Percentiles rank a stretch among this genome's conserved stretches.
Evolutionary conservation across 2,113 vertebrate genomes (phyloP).

Genomic region (Actenoides lindsayi): DNA sequence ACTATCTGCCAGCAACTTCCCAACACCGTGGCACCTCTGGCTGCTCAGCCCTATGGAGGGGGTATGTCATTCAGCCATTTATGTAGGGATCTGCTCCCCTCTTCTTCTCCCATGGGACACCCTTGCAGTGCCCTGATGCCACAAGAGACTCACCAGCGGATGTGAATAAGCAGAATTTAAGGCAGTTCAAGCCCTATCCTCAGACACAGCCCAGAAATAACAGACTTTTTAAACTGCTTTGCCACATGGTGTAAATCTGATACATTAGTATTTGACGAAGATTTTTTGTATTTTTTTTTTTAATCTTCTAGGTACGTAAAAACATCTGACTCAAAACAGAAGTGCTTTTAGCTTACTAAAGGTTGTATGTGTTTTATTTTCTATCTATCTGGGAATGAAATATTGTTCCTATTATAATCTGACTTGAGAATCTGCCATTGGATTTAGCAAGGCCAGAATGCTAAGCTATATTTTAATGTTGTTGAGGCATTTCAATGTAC

Average conservation of each 20-base stretch:
- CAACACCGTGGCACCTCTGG: accelerated
- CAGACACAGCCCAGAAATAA: too few relatives aligned
- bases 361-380: not conserved
- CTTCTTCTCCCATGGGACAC: not conserved
- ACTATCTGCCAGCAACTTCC: not conserved
- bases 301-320: not conserved
- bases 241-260: not conserved
- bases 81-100: not conserved
- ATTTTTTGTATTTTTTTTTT: not conserved
- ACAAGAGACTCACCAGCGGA: accelerated
- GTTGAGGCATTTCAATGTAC: not conserved
- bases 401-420: not conserved
- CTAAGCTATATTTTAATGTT: not conserved
- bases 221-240: not conserved
- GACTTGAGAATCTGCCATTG: not conserved
- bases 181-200: not conserved
- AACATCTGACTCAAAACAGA: not conserved
- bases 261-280: not conserved
- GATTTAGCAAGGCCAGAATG: not conserved
- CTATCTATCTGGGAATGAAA: not conserved
- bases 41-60: not conserved
- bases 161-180: not conserved
- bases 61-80: accelerated
- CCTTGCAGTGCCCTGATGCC: accelerated
- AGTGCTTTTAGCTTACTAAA: not conserved